These are phyloP conservation scores for Gymnobelideus leadbeateri DNA, from an alignment of 2,113 vertebrate genomes.

Conservation along the genomic window DNA sequence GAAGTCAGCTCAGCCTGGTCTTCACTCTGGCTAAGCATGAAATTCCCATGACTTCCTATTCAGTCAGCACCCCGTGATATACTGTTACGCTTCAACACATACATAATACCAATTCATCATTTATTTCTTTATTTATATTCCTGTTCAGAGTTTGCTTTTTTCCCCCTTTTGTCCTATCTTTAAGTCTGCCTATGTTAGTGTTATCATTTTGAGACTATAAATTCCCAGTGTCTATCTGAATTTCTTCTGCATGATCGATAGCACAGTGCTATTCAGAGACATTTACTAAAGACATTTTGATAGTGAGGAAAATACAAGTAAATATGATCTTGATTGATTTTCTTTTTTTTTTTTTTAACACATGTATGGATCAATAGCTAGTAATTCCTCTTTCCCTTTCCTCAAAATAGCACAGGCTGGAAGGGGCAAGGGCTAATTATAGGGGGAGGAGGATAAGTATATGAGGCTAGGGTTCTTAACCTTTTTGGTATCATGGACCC, in stretches of 20 bases:
- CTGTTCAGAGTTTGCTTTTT: background rate
- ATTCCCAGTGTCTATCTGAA: too few species aligned
- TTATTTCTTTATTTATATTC: background rate
- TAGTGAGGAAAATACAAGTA: background rate
- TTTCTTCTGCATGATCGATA: background rate
- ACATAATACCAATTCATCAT: accelerated
- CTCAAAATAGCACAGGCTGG: background rate
- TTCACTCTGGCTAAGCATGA: background rate
- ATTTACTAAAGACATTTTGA: background rate
- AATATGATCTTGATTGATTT: background rate
- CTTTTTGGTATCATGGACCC: background rate
- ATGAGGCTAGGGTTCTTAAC: background rate
- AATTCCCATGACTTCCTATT: background rate
- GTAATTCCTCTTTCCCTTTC: background rate
- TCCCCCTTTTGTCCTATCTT: background rate
- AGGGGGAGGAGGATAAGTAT: background rate
- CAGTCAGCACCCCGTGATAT: background rate
- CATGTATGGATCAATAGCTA: background rate
- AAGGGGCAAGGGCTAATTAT: background rate
- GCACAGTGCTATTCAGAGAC: background rate
- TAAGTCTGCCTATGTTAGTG: background rate
- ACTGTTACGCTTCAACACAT: background rate
- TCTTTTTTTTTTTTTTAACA: background rate
- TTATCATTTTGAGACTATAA: background rate
- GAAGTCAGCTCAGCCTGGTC: background rate